These are phyloP conservation scores for Colius striatus DNA, from an alignment of 2,113 vertebrate genomes.

Conservation along the genomic window DNA sequence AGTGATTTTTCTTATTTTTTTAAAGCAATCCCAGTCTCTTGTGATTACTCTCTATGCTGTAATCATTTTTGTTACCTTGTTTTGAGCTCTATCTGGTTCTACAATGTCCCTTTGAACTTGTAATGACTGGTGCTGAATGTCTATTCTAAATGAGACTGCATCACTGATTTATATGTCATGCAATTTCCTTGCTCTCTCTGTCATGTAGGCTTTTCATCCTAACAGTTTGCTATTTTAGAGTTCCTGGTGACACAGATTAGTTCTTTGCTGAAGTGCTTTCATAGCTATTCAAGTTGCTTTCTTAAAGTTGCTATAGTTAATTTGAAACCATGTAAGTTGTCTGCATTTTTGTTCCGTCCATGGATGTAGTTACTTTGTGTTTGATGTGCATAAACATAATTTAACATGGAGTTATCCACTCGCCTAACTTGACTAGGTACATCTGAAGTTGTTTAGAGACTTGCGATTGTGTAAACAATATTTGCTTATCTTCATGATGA, in stretches of 20 bases:
- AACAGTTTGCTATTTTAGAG: not conserved
- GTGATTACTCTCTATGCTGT: not conserved
- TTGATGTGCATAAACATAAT: not conserved
- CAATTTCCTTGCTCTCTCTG: not conserved
- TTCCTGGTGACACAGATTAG: not conserved
- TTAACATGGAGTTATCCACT: not conserved
- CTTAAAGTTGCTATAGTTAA: not conserved
- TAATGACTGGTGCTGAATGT: constrained; percentile 4
- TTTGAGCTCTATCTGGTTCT: not conserved
- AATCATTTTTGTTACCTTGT: constrained; percentile 1
- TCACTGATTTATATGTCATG: not conserved
- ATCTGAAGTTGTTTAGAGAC: not conserved
- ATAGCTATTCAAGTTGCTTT: not conserved
- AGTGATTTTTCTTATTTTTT: not conserved
- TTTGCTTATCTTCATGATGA: not conserved
- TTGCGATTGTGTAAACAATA: not conserved
- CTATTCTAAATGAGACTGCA: not conserved
- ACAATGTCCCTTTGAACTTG: constrained; percentile 9
- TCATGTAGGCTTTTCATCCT: not conserved
- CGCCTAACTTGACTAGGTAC: not conserved
- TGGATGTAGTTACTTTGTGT: not conserved
- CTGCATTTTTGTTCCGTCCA: not conserved
- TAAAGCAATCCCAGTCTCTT: not conserved
- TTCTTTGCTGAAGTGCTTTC: not conserved
- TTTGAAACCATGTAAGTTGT: not conserved